Evolutionary conservation across 2,113 vertebrate genomes (phyloP).

Genomic region (Eira barbara): DNA sequence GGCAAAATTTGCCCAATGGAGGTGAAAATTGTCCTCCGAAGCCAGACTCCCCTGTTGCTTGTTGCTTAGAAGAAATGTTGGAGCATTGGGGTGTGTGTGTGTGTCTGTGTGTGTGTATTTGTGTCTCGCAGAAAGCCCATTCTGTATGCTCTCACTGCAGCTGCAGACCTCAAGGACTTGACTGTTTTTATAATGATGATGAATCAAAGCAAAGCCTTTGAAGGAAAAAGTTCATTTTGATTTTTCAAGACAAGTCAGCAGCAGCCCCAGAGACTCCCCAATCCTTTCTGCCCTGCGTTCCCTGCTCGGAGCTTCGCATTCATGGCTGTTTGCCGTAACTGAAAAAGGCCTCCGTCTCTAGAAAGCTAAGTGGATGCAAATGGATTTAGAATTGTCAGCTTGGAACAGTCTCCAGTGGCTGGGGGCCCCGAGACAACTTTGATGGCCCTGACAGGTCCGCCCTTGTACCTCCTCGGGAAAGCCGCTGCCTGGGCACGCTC

Average conservation of each 20-base stretch:
- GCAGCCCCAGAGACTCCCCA: not conserved
- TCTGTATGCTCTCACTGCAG: not conserved
- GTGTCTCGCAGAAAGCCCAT: not conserved
- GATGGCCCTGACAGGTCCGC: not conserved
- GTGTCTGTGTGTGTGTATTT: not conserved
- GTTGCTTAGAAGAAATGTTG: not conserved
- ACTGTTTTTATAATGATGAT: constrained; percentile 45
- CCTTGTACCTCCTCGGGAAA: not conserved
- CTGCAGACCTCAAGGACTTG: constrained; percentile 27
- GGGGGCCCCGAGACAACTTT: not conserved
- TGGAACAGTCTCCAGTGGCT: not conserved
- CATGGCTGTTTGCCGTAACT: not conserved
- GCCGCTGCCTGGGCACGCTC: not conserved
- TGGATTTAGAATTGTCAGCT: constrained; percentile 43
- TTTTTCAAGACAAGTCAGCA: constrained; percentile 53
- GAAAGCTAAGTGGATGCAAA: constrained; percentile 62
- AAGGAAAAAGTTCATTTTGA: constrained; percentile 62
- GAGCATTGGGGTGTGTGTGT: no score
- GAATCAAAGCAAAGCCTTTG: constrained; percentile 51
- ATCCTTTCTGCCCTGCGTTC: not conserved
- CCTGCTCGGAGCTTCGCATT: not conserved
- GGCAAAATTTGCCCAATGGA: not conserved
- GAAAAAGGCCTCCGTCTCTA: not conserved
- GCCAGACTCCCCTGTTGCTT: not conserved
- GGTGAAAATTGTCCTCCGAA: not conserved